These are phyloP conservation scores for Hoplostethus atlanticus DNA, from an alignment of 2,797 vertebrate species.

Conservation along the genomic window DNA sequence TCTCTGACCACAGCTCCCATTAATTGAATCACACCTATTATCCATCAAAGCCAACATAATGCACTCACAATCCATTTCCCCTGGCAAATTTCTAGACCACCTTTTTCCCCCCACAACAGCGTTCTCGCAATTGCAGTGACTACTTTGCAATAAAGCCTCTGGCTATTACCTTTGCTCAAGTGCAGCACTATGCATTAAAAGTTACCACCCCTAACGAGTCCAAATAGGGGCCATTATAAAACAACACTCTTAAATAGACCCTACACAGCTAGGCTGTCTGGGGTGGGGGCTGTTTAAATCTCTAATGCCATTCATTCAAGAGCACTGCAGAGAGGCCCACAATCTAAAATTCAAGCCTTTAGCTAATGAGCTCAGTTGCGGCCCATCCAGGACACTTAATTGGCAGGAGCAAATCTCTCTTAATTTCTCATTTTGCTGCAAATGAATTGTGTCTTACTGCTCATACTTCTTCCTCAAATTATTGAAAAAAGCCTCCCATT, in stretches of 20 bases:
- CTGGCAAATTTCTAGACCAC: slow-evolving; percentile 31
- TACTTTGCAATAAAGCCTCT: slow-evolving; percentile 40
- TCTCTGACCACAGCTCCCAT: slow-evolving; percentile 16
- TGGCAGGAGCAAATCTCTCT: slow-evolving; percentile 43
- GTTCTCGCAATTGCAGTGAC: slow-evolving; percentile 36
- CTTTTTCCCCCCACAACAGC: slow-evolving; percentile 48
- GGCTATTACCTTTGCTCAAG: slow-evolving; percentile 53
- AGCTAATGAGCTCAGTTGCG: slow-evolving; percentile 64
- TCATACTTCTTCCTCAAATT: slow-evolving; percentile 14
- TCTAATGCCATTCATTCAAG: slow-evolving; percentile 54
- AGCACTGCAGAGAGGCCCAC: slow-evolving; percentile 40
- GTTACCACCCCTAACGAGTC: slow-evolving; percentile 56
- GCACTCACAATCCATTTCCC: slow-evolving; percentile 56
- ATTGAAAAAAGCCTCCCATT: slow-evolving; percentile 24
- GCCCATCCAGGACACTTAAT: slow-evolving; percentile 45
- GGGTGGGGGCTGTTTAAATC: slow-evolving; percentile 45
- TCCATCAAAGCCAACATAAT: slow-evolving; percentile 9
- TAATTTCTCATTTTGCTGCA: slow-evolving; percentile 53
- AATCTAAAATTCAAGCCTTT: slow-evolving; percentile 23
- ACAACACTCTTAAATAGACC: slow-evolving; percentile 44
- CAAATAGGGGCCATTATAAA: slow-evolving; percentile 63
- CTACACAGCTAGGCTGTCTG: slow-evolving; percentile 36
- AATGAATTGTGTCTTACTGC: slow-evolving; percentile 53
- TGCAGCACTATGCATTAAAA: slow-evolving; percentile 56
- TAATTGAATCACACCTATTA: slow-evolving; percentile 22